Base-by-base conservation (phyloP, 2,113 vertebrate genomes). In the Ophthalmotilapia sp. region DNA sequence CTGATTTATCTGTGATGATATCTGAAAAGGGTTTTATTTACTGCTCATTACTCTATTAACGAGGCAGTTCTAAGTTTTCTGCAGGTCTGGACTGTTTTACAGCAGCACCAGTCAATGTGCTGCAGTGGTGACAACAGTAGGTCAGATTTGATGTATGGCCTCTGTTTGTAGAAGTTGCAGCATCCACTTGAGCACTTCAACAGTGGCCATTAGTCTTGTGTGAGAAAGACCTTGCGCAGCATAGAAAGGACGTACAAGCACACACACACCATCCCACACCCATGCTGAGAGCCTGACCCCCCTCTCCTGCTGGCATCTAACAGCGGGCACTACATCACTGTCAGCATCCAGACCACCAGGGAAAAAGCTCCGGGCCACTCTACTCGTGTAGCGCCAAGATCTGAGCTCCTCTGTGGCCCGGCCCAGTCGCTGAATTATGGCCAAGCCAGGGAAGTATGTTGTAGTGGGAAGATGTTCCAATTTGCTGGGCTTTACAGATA, bases 291-390 rank as follows among this genome's bases (percentile, higher is more conserved):
- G 89, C 88, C 90, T 90, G 92, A 91, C 91, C 94, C 89, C 86
- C 91, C 82, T 80, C 92, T 89, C 92, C 94, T 91, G 92, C 93
- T 96, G 96, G 95, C 95, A 95, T 95, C 94, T 96, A 95, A 94
- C 95, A 94, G 94, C 86, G 95, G 96, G 95, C 96, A 97, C 97
- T 97, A 96, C 96, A 97, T 97, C 96, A 97, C 96, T 97, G 97
- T 97, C 97, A 97, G 91, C 90, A 54, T 93, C 80, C 90, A 94
- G 96, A 97, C 97, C 96, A 95, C 97, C 96, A 95, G 94, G 95
- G 95, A 96, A 96, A 95, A 95, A 89, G 94, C 95, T 94, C 92
- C 29, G 81, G 88, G 91, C 92, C 93, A 88, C 92, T 93, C 87
- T 94, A 89, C 95, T 96, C 95, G 93, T 95, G 93, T 95, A 93